Evolutionary conservation across 2,888 invertebrate species (phyloP), one percentile per base, ranked within the genome.

Genomic region (Gymnosoma rotundatum): DNA sequence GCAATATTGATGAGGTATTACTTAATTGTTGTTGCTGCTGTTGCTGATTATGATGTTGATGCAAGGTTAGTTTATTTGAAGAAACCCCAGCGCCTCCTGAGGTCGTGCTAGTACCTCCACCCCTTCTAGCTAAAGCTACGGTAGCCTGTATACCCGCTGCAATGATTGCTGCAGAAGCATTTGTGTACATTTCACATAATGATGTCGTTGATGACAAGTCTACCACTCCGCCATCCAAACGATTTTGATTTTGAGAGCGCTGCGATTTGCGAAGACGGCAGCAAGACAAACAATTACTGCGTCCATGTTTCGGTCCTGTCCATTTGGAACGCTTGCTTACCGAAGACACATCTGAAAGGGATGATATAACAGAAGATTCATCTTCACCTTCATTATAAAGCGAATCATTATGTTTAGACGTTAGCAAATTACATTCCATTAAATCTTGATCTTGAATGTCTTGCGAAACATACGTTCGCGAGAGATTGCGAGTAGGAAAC

Each of bases 341-440:
- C 48, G 91, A 91, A 0, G 92, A 92, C 36, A 93, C 89, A 86
- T 93, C 93, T 16, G 93, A 93, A n/a, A 92, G 88, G 63, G 92
- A 92, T 52, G 93, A 93, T 78, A 92, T 91, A 6, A 91, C 89
- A 12, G 87, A 87, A 36, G 92, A 91, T 83, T 92, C 92, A 81
- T 92, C 92, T 36, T 91, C 91, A 18, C 88, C 90, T 67, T 90
- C 90, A 81, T 91, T 91, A 74, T 90, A 91, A 32, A 91, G 87
- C 0, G 91, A 91, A 85, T 92, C 92, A 81, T 91, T 91, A 14
- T 90, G 91, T 75, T 91, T 91, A 3, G 89, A 87, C 6, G 88
- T 89, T 20, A 91, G 70, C 84, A 92, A 86, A 86, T 92, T 90
- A 8, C 89, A 88, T 72, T 91, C 91, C 83, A 89, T 88, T 63